These are phyloP conservation scores for Chironomus tentans DNA, from an alignment of 2,888 invertebrate species.

Conservation along the genomic window DNA sequence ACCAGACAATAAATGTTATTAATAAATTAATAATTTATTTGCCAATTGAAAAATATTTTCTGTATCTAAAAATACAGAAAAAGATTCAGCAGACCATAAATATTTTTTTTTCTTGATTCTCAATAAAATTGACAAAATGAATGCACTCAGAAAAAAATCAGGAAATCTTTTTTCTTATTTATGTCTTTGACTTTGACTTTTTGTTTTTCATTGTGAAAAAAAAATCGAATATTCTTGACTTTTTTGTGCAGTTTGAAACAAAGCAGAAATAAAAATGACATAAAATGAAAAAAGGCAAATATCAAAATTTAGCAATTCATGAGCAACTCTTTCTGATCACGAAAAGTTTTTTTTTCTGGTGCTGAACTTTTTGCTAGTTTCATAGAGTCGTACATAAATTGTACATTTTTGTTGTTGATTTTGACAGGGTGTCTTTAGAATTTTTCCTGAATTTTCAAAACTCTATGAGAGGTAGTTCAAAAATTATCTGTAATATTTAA, in stretches of 20 bases:
- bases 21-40: no score
- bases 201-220: not conserved
- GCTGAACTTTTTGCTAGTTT: no score
- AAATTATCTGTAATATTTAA: no score
- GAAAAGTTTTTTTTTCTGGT: not conserved
- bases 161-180: not conserved
- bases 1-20: no score
- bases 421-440: no score
- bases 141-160: no score
- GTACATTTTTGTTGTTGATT: no score
- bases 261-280: no score
- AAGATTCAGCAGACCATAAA: not conserved
- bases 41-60: no score
- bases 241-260: not conserved
- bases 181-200: not conserved
- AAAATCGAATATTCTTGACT: not conserved
- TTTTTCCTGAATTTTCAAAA: no score
- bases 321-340: not conserved
- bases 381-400: no score
- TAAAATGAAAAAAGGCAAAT: not conserved
- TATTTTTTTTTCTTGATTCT: not conserved
- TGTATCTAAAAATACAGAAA: not conserved
- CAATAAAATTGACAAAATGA: not conserved
- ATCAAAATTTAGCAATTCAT: not conserved
- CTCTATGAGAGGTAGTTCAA: no score